Percentiles rank a stretch among this genome's conserved stretches.
phyloP scores from a whole-genome alignment of 30 jellyfish, hydroid and myxozoan species.

The Morbakka virulenta region DNA sequence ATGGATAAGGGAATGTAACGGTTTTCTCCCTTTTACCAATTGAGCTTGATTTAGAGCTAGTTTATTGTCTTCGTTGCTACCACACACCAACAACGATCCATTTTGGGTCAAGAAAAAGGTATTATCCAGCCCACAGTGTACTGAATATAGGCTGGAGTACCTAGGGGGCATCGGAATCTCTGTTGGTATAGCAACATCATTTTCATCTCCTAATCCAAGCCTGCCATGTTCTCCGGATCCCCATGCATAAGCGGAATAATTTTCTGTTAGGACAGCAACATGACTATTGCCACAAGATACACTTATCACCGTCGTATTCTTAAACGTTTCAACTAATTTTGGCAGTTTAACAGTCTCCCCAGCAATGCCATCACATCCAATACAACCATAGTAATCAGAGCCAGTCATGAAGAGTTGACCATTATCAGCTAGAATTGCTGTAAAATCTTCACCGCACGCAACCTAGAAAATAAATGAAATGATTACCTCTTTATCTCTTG shows the following conservation, averaged over 20 bases:
- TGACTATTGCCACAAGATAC: constrained; percentile 89
- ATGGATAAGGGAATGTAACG: constrained; percentile 34
- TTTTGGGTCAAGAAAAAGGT: constrained; percentile 69
- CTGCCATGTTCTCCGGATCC: constrained; percentile 97
- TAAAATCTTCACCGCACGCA: constrained; percentile 98
- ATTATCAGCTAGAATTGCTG: constrained; percentile 74
- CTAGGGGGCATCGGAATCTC: constrained; percentile 44
- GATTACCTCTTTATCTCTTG: no score
- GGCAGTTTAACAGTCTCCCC: constrained; percentile 78
- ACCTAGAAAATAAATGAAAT: constrained; percentile 51
- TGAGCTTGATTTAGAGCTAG: constrained; percentile 80
- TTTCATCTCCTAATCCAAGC: constrained; percentile 76
- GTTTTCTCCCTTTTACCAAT: constrained; percentile 10
- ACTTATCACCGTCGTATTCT: constrained; percentile 25
- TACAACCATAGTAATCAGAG: constrained; percentile 93
- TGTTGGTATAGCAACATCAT: constrained; percentile 66
- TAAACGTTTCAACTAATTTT: constrained; percentile 44
- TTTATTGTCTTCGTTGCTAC: constrained; percentile 83
- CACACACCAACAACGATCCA: constrained; percentile 70
- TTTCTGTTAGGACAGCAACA: constrained; percentile 75
- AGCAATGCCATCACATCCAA: constrained; percentile 74
- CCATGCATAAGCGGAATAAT: constrained; percentile 78
- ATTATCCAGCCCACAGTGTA: constrained; percentile 83
- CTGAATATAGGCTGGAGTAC: constrained; percentile 42
- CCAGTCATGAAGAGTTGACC: constrained; percentile 86